phyloP scores from a whole-genome alignment of 1,140 invertebrate genomes.

The Zaprionus capensis region DNA sequence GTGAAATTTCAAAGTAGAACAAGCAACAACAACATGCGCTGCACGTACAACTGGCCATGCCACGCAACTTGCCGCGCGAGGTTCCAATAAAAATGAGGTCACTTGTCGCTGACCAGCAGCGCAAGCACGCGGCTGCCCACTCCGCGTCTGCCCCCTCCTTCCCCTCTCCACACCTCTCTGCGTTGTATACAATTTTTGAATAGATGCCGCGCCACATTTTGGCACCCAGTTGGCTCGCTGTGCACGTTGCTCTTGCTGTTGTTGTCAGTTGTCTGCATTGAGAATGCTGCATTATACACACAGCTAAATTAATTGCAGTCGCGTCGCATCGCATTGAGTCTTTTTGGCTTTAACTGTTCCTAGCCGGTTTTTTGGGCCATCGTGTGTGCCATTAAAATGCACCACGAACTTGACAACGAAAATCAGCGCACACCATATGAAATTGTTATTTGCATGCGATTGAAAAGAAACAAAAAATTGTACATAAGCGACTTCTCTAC shows the following conservation, averaged over 20 bases:
- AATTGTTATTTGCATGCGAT: conserved; percentile 2
- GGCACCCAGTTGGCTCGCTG: conserved; percentile 13
- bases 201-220: conserved; percentile 68
- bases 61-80: conserved; percentile 66
- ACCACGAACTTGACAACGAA: conserved; percentile 72
- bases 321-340: conserved; percentile 46
- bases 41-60: conserved; percentile 41
- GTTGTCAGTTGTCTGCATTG: conserved; percentile 43
- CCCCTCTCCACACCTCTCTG: conserved; percentile 2
- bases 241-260: conserved; percentile 6
- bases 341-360: conserved; percentile 64
- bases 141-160: not conserved
- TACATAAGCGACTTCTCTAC: not conserved
- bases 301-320: conserved; percentile 76
- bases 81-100: conserved; percentile 78
- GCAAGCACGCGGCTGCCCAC: conserved; percentile 20
- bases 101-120: conserved; percentile 70
- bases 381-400: conserved; percentile 73
- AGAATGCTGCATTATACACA: conserved; percentile 52
- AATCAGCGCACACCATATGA: conserved; percentile 29
- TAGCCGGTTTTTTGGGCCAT: conserved; percentile 69
- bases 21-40: conserved; percentile 44
- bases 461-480: not conserved
- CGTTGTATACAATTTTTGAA: conserved; percentile 44
- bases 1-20: conserved; percentile 81